Evolutionary conservation across 2,797 vertebrate genomes (phyloP), one percentile per base, ranked within the genome.

Genomic region (Apodemus agrarius): DNA sequence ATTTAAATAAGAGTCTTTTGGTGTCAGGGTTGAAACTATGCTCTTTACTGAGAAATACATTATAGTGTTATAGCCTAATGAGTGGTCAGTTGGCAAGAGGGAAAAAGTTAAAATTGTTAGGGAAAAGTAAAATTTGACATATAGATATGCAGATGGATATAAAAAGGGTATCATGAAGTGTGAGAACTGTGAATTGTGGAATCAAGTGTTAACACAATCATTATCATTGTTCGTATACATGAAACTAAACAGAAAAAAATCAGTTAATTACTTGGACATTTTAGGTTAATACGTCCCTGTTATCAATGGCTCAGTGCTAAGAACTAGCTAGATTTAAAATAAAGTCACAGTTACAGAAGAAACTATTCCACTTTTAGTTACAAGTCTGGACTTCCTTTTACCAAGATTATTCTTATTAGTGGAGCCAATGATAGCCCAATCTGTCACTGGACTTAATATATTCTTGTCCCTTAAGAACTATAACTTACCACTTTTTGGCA

Each of bases 331-430:
- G 24, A 61, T 87, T 14, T 90, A 67, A 0, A 49, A 65, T 49
- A 26, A 40, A 83, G 80, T 40, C 54, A 74, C 0, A 12, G 19
- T 91, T 29, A 52, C 54, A 90, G 85, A 94, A 31, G 54, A 83
- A 4, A 17, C 78, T 46, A 9, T 84, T 78, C 67, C 59, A 2
- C 0, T 61, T 91, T 87, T 89, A 61, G 9, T 34, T 69, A 89
- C 54, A 14, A 85, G 61, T 12, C 37, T 79, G n/a, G 11, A 94
- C 34, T 72, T 11, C 19, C 37, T 43, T 26, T 79, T 79, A 72
- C 29, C 52, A 78, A 89, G 16, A 91, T 14, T 86, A 34, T n/a
- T 37, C 24, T 94, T 94, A 59, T 57, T 91, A 82, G 46, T 95
- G 31, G 49, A 96, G 34, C 17, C 31, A 94, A 34, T 78, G 34